These are phyloP conservation scores for Andricus grossulariae DNA, from an alignment of 1,140 invertebrate genomes.

Conservation along the genomic window DNA sequence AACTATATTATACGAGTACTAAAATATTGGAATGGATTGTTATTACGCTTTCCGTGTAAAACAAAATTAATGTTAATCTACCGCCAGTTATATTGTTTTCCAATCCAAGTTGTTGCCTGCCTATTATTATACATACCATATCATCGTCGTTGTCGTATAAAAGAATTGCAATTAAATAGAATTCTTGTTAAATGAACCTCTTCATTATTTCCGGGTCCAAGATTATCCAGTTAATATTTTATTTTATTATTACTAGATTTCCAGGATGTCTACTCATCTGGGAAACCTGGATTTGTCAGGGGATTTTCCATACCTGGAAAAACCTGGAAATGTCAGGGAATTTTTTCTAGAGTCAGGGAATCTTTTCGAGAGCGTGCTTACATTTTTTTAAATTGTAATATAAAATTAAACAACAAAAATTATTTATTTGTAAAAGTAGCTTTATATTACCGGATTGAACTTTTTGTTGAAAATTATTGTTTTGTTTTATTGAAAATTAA, in stretches of 20 bases:
- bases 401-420: too few species aligned
- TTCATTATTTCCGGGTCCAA: background rate
- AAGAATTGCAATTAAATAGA: slow-evolving; percentile 37
- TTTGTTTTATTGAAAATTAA: too few species aligned
- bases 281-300: too few species aligned
- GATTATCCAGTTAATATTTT: background rate
- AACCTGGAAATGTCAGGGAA: too few species aligned
- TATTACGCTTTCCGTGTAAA: slow-evolving; percentile 50
- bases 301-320: too few species aligned
- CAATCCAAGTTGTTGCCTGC: slow-evolving; percentile 53
- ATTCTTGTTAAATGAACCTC: slow-evolving; percentile 31
- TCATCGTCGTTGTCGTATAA: slow-evolving; percentile 35
- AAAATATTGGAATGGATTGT: slow-evolving; percentile 50
- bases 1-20: slow-evolving; percentile 35
- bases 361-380: too few species aligned
- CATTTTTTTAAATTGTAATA: too few species aligned
- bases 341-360: too few species aligned
- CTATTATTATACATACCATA: slow-evolving; percentile 44
- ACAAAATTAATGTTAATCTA: slow-evolving; percentile 50
- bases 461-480: too few species aligned
- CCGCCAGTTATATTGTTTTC: slow-evolving; percentile 51
- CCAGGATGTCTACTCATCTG: too few species aligned
- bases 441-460: too few species aligned
- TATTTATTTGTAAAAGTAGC: too few species aligned
- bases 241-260: background rate